Evolutionary conservation across 2,888 invertebrate species (phyloP).

Genomic region (Belgica antarctica): DNA sequence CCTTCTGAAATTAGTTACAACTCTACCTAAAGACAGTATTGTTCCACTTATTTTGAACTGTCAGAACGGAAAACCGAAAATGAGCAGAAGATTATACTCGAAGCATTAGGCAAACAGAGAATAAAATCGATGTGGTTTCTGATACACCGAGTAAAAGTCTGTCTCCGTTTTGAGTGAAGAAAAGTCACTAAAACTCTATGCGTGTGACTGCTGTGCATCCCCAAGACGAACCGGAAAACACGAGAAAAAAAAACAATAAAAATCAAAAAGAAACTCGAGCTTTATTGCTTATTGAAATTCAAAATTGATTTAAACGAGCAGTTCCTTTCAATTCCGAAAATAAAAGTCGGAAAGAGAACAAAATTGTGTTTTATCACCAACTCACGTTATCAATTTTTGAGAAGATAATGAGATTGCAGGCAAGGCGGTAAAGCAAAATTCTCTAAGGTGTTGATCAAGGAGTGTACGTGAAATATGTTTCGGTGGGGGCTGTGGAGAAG

Average conservation of each 20-base stretch:
- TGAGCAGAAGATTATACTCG: conserved; percentile 8
- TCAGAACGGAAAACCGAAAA: neutral
- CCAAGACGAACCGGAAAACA: neutral
- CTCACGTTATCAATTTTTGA: conserved; percentile 15
- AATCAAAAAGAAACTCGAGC: neutral
- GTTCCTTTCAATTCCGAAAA: too few relatives aligned
- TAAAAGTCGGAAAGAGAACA: too few relatives aligned
- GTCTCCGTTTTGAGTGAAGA: neutral
- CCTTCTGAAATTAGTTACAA: too few relatives aligned
- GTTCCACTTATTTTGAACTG: too few relatives aligned
- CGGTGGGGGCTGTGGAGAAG: too few relatives aligned
- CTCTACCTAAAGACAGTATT: too few relatives aligned
- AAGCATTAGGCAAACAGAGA: neutral
- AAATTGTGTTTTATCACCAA: neutral
- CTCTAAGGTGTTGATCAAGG: conserved; percentile 15
- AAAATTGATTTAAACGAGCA: neutral
- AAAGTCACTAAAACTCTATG: neutral
- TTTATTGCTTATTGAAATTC: neutral
- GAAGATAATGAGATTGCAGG: conserved; percentile 4
- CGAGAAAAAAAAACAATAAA: neutral
- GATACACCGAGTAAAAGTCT: neutral
- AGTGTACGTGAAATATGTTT: too few relatives aligned
- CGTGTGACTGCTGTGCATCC: neutral
- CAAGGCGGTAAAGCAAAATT: neutral
- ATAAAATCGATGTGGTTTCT: neutral